phyloP scores from a whole-genome alignment of 2,797 vertebrate genomes.

The Allobates femoralis region DNA sequence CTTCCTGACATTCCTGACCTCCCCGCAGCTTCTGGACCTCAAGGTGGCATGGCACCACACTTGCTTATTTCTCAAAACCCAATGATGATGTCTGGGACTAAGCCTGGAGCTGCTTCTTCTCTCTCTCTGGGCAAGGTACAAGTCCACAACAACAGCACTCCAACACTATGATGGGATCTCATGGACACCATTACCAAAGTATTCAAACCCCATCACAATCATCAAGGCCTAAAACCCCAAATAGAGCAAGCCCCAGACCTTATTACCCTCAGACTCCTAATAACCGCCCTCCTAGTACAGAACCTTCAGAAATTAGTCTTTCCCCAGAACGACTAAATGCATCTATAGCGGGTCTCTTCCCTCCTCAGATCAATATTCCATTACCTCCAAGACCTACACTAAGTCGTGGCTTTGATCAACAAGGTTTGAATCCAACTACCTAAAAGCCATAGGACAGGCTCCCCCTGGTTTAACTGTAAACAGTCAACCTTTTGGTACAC shows the following conservation, averaged over 20 bases:
- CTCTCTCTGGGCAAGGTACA: slow-evolving; percentile 80
- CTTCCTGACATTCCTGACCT: slow-evolving; percentile 84
- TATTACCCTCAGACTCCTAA: slow-evolving; percentile 97
- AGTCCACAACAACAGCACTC: slow-evolving; percentile 88
- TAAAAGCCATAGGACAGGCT: slow-evolving; percentile 98
- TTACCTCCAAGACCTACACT: slow-evolving; percentile 92
- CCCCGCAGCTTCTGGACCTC: slow-evolving; percentile 78
- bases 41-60: slow-evolving; percentile 85
- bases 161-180: slow-evolving; percentile 81
- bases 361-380: slow-evolving; percentile 99
- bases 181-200: slow-evolving; percentile 89
- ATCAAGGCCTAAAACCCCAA: slow-evolving; percentile 96
- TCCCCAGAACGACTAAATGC: slow-evolving; percentile 98
- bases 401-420: slow-evolving; percentile 96
- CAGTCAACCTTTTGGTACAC: slow-evolving; percentile 78
- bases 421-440: slow-evolving; percentile 98
- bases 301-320: slow-evolving; percentile 97
- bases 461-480: slow-evolving; percentile 87
- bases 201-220: slow-evolving; percentile 91
- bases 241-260: slow-evolving; percentile 94
- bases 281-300: slow-evolving; percentile 96
- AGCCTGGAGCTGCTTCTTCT: slow-evolving; percentile 80
- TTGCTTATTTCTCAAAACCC: slow-evolving; percentile 86
- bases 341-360: slow-evolving; percentile 97
- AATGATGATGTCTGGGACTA: slow-evolving; percentile 85